Base-by-base conservation (phyloP, 53 echinoderm and acorn worm species). In the Zoroaster sp. region DNA sequence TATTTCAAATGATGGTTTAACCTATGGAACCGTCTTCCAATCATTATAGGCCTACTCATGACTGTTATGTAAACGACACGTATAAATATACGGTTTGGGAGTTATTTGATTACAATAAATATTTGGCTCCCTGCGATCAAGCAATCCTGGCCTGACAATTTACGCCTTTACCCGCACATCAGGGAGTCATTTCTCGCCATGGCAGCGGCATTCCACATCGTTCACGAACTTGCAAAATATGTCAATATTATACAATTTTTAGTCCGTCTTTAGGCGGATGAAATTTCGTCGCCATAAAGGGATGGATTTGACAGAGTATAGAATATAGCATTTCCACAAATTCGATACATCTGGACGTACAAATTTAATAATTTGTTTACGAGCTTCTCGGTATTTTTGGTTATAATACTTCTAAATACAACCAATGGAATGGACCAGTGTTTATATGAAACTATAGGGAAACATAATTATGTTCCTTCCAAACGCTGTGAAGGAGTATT, bases 161-260 rank as follows among this genome's bases (percentile, higher is more conserved):
- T 66, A 55, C 45, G 85, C 71, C 11, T 40, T 55, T 65, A 63
- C 79, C 59, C 51, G 20, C 66, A 36, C 85, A 49, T 40, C 85
- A 21, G 85, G 85, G 52, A 70, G 69, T 70, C 69, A 85, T 71
- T 85, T 85, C 46, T 85, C 49, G 12, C 72, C 85, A 45, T n/a
- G 71, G 51, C 46, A 49, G 70, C 72, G 43, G 71, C 85, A 85
- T 85, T 85, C 85, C 85, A 35, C 85, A 71, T 70, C 85, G 85
- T 70, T 85, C 85, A 37, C 35, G 85, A 85, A 85, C 85, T 85
- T 47, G n/a, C 11, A 2, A 21, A 28, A 49, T 46, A 46, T 85
- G 85, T 71, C 45, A 70, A 85, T 49, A 85, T 38, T 35, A 47
- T 35, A 70, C 6, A 35, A 40, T 21, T 85, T 71, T 35, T 33